Evolutionary conservation across 2,797 vertebrate species (phyloP).

Genomic region (Hypotaenidia philippensis): DNA sequence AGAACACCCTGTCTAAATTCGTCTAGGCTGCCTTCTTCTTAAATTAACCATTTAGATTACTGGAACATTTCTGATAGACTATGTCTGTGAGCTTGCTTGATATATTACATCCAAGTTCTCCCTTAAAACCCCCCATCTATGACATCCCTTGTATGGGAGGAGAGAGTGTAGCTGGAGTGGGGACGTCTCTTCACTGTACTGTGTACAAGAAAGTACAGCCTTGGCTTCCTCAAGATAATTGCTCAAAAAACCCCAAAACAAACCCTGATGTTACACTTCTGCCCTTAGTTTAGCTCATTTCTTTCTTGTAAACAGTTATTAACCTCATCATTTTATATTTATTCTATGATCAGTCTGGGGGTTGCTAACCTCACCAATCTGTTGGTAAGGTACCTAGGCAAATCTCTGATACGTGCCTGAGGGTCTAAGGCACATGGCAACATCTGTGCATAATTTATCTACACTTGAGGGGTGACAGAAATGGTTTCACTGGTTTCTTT

Average conservation of each 20-base stretch:
- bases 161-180: not conserved
- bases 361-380: not conserved
- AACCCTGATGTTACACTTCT: not conserved
- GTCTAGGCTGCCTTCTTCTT: not conserved
- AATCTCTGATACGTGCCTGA: not conserved
- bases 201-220: not conserved
- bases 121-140: not conserved
- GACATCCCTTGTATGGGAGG: not conserved
- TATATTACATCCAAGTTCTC: not conserved
- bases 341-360: not conserved
- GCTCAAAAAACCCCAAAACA: not conserved
- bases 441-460: not conserved
- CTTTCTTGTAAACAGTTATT: not conserved
- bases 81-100: not conserved
- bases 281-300: not conserved
- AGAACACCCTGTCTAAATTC: not conserved
- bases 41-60: not conserved
- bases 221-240: not conserved
- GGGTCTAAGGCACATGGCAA: not conserved
- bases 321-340: too few relatives aligned
- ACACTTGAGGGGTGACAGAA: not conserved
- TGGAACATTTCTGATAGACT: not conserved
- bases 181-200: not conserved
- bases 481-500: not conserved
- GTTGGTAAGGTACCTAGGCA: not conserved